phyloP scores from a whole-genome alignment of 1,140 invertebrate genomes.

The Trichonephila clavipes region DNA sequence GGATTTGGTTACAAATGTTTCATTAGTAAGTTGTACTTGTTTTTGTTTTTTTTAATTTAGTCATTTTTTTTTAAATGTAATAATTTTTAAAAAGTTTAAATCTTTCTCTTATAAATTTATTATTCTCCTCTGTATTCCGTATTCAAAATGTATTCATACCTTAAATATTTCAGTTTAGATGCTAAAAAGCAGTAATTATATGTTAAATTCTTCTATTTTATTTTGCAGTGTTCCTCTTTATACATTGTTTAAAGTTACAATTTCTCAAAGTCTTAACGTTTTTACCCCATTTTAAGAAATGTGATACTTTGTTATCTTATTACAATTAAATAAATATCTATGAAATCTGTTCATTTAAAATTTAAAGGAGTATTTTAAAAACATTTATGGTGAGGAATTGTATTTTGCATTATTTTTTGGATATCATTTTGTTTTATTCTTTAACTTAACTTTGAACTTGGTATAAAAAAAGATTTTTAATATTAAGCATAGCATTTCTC shows the following conservation, averaged over 20 bases:
- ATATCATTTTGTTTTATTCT: no score
- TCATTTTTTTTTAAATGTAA: neutral
- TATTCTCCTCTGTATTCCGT: no score
- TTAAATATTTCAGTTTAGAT: no score
- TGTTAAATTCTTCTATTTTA: no score
- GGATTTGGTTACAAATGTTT: constrained; percentile 79
- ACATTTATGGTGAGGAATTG: neutral
- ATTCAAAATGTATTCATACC: neutral
- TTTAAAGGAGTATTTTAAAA: neutral
- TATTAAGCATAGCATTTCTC: no score
- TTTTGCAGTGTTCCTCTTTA: no score
- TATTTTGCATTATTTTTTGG: neutral
- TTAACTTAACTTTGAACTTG: no score
- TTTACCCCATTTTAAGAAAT: no score
- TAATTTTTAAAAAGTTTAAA: neutral
- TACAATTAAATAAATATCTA: neutral
- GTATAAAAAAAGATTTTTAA: no score
- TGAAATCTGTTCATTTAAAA: neutral
- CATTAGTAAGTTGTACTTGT: constrained; percentile 78
- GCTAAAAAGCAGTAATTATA: no score
- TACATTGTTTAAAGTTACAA: no score
- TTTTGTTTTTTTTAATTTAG: neutral
- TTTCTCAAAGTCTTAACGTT: no score
- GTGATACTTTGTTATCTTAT: neutral
- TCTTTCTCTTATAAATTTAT: neutral